Evolutionary conservation across 2,113 vertebrate genomes (phyloP).

Genomic region (Vanacampus margaritifer): DNA sequence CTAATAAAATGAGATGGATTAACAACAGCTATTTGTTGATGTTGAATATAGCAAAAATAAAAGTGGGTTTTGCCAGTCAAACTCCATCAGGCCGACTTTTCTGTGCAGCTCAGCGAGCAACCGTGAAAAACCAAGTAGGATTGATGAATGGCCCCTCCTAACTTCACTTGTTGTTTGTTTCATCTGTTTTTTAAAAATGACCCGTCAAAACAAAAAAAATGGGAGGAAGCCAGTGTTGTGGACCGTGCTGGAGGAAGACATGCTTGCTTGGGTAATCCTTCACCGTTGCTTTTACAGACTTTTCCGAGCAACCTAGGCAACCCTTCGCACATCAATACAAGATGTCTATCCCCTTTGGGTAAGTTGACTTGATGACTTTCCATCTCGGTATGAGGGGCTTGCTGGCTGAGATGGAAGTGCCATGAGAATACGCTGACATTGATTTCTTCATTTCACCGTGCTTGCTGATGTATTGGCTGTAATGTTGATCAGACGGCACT

Average conservation of each 20-base stretch:
- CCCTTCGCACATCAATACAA: constrained; percentile 64
- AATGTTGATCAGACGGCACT: constrained; percentile 45
- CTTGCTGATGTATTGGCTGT: constrained; percentile 58
- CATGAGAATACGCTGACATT: constrained; percentile 62
- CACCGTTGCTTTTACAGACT: constrained; percentile 47
- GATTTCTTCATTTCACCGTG: constrained; percentile 68
- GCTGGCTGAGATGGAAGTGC: constrained; percentile 58
- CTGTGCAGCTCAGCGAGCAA: constrained; percentile 43
- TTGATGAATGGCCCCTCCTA: constrained; percentile 62
- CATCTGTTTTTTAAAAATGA: constrained; percentile 70
- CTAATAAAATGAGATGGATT: neutral
- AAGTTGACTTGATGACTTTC: constrained; percentile 56
- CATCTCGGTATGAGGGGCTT: constrained; percentile 50
- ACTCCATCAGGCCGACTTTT: constrained; percentile 54
- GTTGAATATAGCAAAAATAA: neutral
- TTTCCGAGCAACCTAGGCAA: constrained; percentile 46
- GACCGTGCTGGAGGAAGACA: constrained; percentile 49
- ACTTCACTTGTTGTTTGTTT: constrained; percentile 57
- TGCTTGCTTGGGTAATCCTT: constrained; percentile 60
- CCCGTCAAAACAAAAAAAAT: constrained; percentile 64
- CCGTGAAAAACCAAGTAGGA: constrained; percentile 39
- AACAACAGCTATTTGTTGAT: neutral
- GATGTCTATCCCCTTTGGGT: constrained; percentile 58
- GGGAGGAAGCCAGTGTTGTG: constrained; percentile 56
- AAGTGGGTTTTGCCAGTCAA: constrained; percentile 16